A percentile compares a stretch with the other conserved stretches of the same genome.
These are phyloP conservation scores for Chymomyza fuscimana DNA, from an alignment of 2,888 invertebrate genomes.

Conservation along the genomic window DNA sequence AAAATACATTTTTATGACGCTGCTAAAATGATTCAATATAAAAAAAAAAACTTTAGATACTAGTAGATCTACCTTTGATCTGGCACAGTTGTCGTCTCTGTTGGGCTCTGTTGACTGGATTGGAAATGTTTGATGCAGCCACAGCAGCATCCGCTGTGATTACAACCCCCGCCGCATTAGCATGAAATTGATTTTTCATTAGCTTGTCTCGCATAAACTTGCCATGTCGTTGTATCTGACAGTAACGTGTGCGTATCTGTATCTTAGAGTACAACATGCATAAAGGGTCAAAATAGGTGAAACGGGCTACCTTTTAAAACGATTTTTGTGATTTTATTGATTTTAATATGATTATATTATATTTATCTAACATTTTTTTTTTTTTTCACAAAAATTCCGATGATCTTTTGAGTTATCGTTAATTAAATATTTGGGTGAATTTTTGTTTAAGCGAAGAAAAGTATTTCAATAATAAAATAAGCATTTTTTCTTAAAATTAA, in stretches of 20 bases:
- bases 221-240: conserved; percentile 1
- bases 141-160: not conserved
- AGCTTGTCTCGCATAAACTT: conserved; percentile 40
- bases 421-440: no score
- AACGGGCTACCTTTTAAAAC: no score
- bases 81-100: conserved; percentile 51
- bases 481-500: no score
- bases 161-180: conserved; percentile 44
- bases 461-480: no score
- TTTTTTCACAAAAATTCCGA: no score
- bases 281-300: not conserved
- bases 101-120: conserved; percentile 14
- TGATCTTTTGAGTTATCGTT: no score
- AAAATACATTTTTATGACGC: conserved; percentile 56
- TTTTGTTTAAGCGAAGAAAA: no score
- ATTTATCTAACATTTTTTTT: no score
- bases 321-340: no score
- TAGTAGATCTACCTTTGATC: conserved; percentile 38
- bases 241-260: conserved; percentile 23
- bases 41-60: not conserved
- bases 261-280: conserved; percentile 8
- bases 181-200: conserved; percentile 65
- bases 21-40: conserved; percentile 46
- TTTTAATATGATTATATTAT: no score
- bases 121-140: not conserved